Evolutionary conservation across 2,797 vertebrate species (phyloP).

Genomic region (Ficedula albicollis): DNA sequence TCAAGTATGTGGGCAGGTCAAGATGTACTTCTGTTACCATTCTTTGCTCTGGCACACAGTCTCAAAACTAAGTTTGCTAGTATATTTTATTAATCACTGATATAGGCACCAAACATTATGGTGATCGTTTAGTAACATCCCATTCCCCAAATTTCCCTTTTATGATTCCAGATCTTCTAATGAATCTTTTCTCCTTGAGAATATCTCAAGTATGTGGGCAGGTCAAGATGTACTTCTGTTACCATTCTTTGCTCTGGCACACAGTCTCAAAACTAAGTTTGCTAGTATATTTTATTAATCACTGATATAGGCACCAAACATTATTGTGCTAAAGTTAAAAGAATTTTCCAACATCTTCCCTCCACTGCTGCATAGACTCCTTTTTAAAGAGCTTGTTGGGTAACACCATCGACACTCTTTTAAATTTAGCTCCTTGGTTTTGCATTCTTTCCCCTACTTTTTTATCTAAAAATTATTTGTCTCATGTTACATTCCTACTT

Average conservation of each 20-base stretch:
- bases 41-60: neutral
- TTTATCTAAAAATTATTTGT: neutral
- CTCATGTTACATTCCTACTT: neutral
- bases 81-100: neutral
- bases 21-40: neutral
- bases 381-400: neutral
- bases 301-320: neutral
- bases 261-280: neutral
- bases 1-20: neutral
- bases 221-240: neutral
- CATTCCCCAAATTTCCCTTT: neutral
- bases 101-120: neutral
- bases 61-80: neutral
- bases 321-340: neutral
- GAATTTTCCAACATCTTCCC: neutral
- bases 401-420: fast-evolving
- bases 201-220: neutral
- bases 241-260: neutral
- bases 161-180: neutral
- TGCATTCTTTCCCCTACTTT: neutral
- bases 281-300: neutral
- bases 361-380: neutral
- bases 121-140: neutral
- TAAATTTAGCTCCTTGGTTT: neutral
- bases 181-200: neutral